Base-by-base conservation (phyloP, 2,113 vertebrate species). In the Ammodytes dubius region DNA sequence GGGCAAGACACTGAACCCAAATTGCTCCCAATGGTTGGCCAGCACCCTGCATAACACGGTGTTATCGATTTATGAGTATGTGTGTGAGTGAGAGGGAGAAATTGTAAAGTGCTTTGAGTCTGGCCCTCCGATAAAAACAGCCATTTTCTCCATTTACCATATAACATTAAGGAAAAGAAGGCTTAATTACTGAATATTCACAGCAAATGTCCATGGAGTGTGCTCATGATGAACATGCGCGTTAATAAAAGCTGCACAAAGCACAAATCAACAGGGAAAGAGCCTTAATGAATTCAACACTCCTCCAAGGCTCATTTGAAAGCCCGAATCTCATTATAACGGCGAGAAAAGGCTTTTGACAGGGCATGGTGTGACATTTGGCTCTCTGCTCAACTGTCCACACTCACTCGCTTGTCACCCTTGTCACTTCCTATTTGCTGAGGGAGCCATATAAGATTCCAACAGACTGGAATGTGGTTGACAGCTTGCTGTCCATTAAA, bases 371-470 rank as follows among this genome's bases (percentile, higher is more conserved):
- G 83, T 88, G 89, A 92, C 92, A 88, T 90, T 90, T 88, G 89
- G 71, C 86, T 91, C 79, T 81, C 68, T 82, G 82, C 88, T 93
- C 86, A 71, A 91, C 90, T 82, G 81, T 91, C 88, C 91, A 87
- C 89, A 73, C 82, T 88, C 85, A 68, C 84, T 54, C 66, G 57
- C 70, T 86, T 92, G 94, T 92, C 93, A 94, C 68, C 59, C 89
- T 75, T 93, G 94, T 95, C 94, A 93, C 91, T 93, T 93, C 81
- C 79, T 69, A 91, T 95, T 95, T 92, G 91, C 81, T 77, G 60
- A 82, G 74, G 81, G 83, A 91, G 76, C 80, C 74, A 82, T 63
- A 71, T 27, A 82, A 76, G 77, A 89, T 74, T 88, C 82, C 71
- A 65, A 81, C 74, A 74, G 79, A 89, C 5, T 13, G 77, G 60